These are phyloP conservation scores for Ectemnius cavifrons DNA, from an alignment of 2,888 invertebrate species.

Conservation along the genomic window DNA sequence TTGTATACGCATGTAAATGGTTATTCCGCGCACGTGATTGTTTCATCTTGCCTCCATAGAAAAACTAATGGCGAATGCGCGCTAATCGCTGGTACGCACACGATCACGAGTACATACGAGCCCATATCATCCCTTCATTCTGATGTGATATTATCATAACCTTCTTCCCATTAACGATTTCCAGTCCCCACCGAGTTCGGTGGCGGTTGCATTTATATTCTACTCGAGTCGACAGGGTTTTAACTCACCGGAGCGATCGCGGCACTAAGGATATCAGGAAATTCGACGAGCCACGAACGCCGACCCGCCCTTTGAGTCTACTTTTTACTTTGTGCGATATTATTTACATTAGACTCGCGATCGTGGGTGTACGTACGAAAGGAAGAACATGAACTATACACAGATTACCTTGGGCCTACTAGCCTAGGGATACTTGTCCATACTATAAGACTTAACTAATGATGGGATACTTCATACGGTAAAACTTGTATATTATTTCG, in stretches of 20 bases:
- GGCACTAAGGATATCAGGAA: too few species aligned
- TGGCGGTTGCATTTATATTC: conserved; percentile 41
- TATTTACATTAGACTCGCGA: conserved; percentile 28
- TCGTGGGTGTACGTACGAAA: conserved; percentile 43
- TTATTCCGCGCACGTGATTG: conserved; percentile 56
- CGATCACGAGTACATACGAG: conserved; percentile 53
- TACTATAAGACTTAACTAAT: conserved; percentile 77
- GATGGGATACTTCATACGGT: conserved; percentile 74
- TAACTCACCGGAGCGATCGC: too few species aligned
- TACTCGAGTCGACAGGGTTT: conserved; percentile 3
- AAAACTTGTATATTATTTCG: conserved; percentile 74
- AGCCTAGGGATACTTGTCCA: conserved; percentile 77
- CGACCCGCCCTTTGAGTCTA: too few species aligned
- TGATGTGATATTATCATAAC: not conserved
- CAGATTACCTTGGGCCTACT: conserved; percentile 70
- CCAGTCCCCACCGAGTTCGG: not conserved
- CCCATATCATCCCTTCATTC: not conserved
- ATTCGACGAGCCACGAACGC: too few species aligned
- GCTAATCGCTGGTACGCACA: conserved; percentile 55
- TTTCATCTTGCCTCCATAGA: conserved; percentile 74
- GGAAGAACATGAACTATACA: conserved; percentile 66
- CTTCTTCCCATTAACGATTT: conserved; percentile 24
- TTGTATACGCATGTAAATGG: conserved; percentile 55
- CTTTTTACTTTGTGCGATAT: too few species aligned
- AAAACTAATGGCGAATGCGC: conserved; percentile 64